Evolutionary conservation across 2,797 vertebrate genomes (phyloP), one percentile per base, ranked within the genome.

Genomic region (Hydrolagus colliei): DNA sequence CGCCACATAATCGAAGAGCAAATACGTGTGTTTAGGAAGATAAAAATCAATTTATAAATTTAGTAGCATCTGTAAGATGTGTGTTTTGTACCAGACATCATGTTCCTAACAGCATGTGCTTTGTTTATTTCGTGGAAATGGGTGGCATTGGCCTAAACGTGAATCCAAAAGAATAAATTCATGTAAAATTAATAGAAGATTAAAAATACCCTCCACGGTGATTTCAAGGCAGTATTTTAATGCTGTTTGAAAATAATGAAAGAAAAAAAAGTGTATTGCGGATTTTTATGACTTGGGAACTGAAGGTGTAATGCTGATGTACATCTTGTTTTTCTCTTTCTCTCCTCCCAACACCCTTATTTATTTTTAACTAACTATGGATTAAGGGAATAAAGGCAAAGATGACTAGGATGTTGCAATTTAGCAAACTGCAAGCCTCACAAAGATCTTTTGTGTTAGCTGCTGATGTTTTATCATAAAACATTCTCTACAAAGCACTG

Each of bases 331-430:
- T 82, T 84, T 41, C 67, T 52, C 41, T 52, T 52, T 3, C 41
- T 52, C 3, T 52, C 41, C 41, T 52, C 41, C 41, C 41, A 52
- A 52, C 41, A 52, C 41, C 41, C 16, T 16, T 12, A 41, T 14
- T 71, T 84, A 84, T 84, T 84, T 71, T 84, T 84, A 84, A 41
- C 65, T 84, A 84, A 41, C 65, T 27, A 67, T 67, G 3, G 32
- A 71, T 68, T 71, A 84, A 22, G 12, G 65, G 79, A 68, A 84
- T 84, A 32, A 0, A 84, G 9, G 20, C 63, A 10, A 10, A 68
- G 32, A 16, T 80, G 65, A 84, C 65, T 11, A 27, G 27, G 68
- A 84, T 52, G 67, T 32, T 71, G 41, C 41, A 41, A 63, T 84
- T 71, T 12, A 68, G 32, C 71, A 27, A 84, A 32, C 63, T 11